Evolutionary conservation across 2,888 invertebrate species (phyloP), one percentile per base, ranked within the genome.

Genomic region (Spisula subtruncata): DNA sequence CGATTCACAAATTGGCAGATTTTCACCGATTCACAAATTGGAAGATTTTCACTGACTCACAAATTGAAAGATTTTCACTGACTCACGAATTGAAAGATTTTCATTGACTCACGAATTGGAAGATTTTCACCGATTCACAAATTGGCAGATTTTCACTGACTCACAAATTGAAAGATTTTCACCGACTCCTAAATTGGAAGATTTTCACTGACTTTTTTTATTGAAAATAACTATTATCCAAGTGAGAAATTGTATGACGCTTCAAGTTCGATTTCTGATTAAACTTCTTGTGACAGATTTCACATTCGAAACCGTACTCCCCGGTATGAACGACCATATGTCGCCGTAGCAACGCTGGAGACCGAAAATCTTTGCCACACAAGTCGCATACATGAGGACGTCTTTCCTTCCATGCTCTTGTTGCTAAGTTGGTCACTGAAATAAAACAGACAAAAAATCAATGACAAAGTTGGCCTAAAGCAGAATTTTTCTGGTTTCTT

Each of bases 311-410:
- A 51, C 85, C 81, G 41, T 20, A 46, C 29, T 88, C 88, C 81
- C 88, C 88, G 0, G 84, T 88, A 46, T 88, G 88, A 18, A 81
- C 84, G 8, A 83, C 80, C 85, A 85, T 6, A 56, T 88, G 88
- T 20, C 56, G 46, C 25, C 83, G 48, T 41, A 84, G 46, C 12
- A 71, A 29, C 46, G 54, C 84, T 16, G 83, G 75, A 46, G 32
- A 51, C 2, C 60, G 60, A 35, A 84, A 88, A 12, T 20, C 29
- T 32, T 85, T 88, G 6, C 32, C 25, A 56, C 88, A 88, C 10
- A 80, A 79, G 10, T 60, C 10, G 71, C 87, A 87, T 29, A 35
- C 14, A 25, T 48, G 71, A 48, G 48, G 48, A 4, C 41, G 29
- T 75, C 25, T 71, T 18, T 41, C 25, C 0, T 18, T 75, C 75